Evolutionary conservation across 30 jellyfish, hydroid and myxozoan species (phyloP).

Genomic region (Calvadosia cruxmelitensis): DNA sequence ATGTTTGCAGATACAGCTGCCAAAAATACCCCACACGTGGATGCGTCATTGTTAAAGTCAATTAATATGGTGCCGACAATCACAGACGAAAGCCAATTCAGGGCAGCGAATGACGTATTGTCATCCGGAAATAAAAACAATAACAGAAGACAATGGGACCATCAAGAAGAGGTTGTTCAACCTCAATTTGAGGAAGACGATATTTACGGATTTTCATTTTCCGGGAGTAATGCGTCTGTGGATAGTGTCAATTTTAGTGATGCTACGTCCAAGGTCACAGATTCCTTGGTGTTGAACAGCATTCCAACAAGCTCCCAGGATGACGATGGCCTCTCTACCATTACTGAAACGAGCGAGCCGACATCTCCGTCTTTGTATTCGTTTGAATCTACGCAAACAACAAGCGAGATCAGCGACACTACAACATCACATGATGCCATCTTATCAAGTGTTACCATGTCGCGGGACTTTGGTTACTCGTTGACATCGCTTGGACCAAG

Average conservation of each 20-base stretch:
- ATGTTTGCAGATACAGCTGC: too few species aligned
- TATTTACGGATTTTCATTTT: slow-evolving; percentile 4
- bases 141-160: too few species aligned
- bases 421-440: not conserved
- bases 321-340: slow-evolving; percentile 88
- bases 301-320: not conserved
- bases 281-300: slow-evolving; percentile 3
- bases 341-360: slow-evolving; percentile 81
- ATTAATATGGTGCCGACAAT: too few species aligned
- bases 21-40: too few species aligned
- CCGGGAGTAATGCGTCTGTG: not conserved
- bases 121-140: too few species aligned
- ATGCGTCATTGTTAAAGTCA: too few species aligned
- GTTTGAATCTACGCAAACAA: slow-evolving; percentile 18
- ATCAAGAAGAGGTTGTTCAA: slow-evolving; percentile 14
- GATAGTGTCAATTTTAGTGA: not conserved
- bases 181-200: slow-evolving; percentile 59
- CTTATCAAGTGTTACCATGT: not conserved
- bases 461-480: not conserved
- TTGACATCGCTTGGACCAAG: slow-evolving; percentile 10
- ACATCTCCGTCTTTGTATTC: slow-evolving; percentile 68
- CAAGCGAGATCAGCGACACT: slow-evolving; percentile 1
- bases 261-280: slow-evolving; percentile 30
- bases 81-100: too few species aligned
- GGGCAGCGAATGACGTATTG: too few species aligned